These are phyloP conservation scores for Rynchops niger DNA, from an alignment of 2,113 vertebrate genomes.

Conservation along the genomic window DNA sequence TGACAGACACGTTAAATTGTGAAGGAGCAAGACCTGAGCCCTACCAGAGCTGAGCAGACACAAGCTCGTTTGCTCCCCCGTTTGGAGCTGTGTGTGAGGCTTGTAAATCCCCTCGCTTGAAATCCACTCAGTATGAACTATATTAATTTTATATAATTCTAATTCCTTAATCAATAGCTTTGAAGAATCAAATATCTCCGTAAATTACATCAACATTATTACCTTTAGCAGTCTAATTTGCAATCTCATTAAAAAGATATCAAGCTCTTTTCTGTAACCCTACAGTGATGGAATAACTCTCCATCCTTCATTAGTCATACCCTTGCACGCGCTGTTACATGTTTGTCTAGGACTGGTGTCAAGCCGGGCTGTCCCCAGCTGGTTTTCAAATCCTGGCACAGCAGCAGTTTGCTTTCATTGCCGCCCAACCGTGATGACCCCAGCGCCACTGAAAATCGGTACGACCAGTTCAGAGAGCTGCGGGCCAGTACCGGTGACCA, in stretches of 20 bases:
- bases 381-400: background rate
- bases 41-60: background rate
- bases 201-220: conserved; percentile 39
- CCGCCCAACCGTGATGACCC: background rate
- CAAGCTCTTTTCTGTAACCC: background rate
- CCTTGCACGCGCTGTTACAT: background rate
- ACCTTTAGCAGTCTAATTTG: conserved; percentile 41
- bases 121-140: background rate
- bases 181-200: conserved; percentile 2
- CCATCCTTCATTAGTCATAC: background rate
- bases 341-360: background rate
- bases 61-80: background rate
- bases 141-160: conserved; percentile 9
- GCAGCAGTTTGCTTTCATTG: background rate
- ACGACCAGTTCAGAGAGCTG: rapidly evolving
- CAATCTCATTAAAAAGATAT: conserved; percentile 43
- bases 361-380: background rate
- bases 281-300: conserved; percentile 16
- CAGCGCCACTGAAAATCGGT: rapidly evolving
- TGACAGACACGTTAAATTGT: background rate
- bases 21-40: background rate
- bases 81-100: background rate
- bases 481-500: background rate
- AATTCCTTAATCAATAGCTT: conserved; percentile 55
- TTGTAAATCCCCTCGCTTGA: background rate